These are phyloP conservation scores for Malurus splendens DNA, from an alignment of 2,797 vertebrate genomes.

Conservation along the genomic window DNA sequence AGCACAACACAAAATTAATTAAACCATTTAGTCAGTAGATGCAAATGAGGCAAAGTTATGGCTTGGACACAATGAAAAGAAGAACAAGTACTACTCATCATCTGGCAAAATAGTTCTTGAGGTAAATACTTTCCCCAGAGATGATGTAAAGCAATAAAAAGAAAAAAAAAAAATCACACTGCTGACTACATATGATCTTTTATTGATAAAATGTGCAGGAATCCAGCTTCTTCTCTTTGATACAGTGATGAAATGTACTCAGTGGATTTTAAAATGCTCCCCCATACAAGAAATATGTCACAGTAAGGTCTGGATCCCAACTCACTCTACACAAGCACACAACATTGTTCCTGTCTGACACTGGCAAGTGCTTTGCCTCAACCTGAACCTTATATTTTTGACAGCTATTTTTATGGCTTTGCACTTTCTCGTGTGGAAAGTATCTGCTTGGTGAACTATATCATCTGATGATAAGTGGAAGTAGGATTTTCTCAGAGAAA, in stretches of 20 bases:
- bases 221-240: slow-evolving; percentile 31
- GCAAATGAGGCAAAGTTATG: slow-evolving; percentile 68
- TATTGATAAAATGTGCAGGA: slow-evolving; percentile 47
- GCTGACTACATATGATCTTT: slow-evolving; percentile 58
- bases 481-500: not conserved
- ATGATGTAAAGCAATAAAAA: slow-evolving; percentile 49
- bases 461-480: not conserved
- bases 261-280: slow-evolving; percentile 3
- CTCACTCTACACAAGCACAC: not conserved
- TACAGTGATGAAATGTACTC: not conserved
- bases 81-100: slow-evolving; percentile 53
- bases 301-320: not conserved
- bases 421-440: not conserved
- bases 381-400: not conserved
- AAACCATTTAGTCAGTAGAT: slow-evolving; percentile 72
- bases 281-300: not conserved
- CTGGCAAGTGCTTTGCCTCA: not conserved
- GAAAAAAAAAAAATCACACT: slow-evolving; percentile 7
- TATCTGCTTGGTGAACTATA: not conserved
- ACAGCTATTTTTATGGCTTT: not conserved
- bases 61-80: slow-evolving; percentile 65
- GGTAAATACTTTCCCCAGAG: slow-evolving; percentile 43
- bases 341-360: not conserved
- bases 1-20: slow-evolving; percentile 78
- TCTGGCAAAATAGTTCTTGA: slow-evolving; percentile 54